phyloP scores from a whole-genome alignment of 2,113 vertebrate genomes.

The Phocoena sinus region DNA sequence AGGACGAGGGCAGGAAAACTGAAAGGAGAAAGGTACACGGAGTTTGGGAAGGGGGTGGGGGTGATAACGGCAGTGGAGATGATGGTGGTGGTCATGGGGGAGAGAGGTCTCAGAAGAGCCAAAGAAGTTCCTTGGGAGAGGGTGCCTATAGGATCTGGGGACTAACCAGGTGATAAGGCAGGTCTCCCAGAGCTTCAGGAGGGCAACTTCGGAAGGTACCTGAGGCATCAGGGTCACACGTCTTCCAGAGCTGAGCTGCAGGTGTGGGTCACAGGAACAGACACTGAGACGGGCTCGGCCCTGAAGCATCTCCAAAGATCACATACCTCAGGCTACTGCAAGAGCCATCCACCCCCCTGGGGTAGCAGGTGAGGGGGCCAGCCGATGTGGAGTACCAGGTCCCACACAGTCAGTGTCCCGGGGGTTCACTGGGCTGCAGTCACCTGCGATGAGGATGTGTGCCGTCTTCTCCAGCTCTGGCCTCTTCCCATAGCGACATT shows the following conservation, averaged over 20 bases:
- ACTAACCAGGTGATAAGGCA: constrained; percentile 86
- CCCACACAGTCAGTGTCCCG: rapidly evolving
- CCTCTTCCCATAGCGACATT: constrained; percentile 79
- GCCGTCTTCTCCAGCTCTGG: constrained; percentile 71
- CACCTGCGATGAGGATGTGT: constrained; percentile 85
- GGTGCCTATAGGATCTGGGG: not conserved
- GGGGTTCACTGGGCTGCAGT: not conserved
- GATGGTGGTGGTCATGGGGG: too few species aligned
- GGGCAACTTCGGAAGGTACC: constrained; percentile 82
- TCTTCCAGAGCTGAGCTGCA: constrained; percentile 83
- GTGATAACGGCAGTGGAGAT: not conserved
- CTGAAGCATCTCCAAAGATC: not conserved
- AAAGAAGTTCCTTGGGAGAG: not conserved
- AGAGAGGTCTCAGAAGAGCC: not conserved
- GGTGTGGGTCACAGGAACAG: not conserved
- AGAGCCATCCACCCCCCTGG: not conserved
- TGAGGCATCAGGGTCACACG: constrained; percentile 79
- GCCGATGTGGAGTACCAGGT: not conserved
- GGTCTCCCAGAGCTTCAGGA: constrained; percentile 79
- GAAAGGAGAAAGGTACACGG: not conserved
- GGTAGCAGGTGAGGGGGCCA: not conserved
- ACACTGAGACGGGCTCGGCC: not conserved
- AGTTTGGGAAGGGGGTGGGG: not conserved
- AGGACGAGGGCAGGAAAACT: not conserved
- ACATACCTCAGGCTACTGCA: not conserved